These are phyloP conservation scores for Alca torda DNA, from an alignment of 2,797 vertebrate genomes.

Conservation along the genomic window DNA sequence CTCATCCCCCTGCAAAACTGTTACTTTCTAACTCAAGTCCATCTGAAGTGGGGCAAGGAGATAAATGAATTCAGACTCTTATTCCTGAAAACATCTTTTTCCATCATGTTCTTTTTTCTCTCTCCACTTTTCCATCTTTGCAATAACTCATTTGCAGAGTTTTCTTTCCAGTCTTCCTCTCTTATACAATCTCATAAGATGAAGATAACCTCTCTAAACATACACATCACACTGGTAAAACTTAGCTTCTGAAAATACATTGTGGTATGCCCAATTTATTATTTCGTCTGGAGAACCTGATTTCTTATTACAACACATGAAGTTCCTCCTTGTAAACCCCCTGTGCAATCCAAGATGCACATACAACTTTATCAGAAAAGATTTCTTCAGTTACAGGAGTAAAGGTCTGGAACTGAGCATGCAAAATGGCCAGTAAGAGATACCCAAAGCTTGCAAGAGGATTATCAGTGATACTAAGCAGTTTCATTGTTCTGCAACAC, in stretches of 20 bases:
- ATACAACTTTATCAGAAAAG: neutral
- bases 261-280: neutral
- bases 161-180: neutral
- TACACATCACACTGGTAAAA: neutral
- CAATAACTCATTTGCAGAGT: neutral
- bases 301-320: neutral
- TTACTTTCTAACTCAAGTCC: neutral
- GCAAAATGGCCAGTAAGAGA: neutral
- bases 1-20: neutral
- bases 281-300: neutral
- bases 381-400: neutral
- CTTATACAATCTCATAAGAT: neutral
- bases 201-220: neutral
- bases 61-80: neutral
- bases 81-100: neutral
- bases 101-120: neutral
- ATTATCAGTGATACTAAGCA: neutral
- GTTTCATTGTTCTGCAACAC: constrained; percentile 16
- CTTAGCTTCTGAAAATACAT: neutral
- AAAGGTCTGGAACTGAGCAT: neutral
- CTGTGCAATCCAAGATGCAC: neutral
- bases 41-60: neutral
- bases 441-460: neutral
- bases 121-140: neutral
- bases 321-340: neutral